Base-by-base conservation (phyloP, 2,797 vertebrate genomes). In the Enteromius anoplus region DNA sequence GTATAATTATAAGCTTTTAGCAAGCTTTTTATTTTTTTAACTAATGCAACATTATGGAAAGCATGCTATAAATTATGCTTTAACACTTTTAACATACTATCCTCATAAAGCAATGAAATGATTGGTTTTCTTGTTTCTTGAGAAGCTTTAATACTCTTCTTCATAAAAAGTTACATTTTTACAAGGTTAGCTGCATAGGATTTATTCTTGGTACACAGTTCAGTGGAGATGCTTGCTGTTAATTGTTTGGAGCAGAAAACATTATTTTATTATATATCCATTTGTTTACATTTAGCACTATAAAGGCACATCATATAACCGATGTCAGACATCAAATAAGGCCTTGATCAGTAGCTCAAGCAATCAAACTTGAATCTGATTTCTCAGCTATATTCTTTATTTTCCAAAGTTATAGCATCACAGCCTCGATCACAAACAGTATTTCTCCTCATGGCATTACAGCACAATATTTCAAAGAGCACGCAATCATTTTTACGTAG, bases 321-420 rank as follows among this genome's bases (percentile, higher is more conserved):
- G 2, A 34, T 2, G 0, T 53, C 80, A 66, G 64, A 65, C 9
- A 49, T 47, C 11, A 75, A 51, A 70, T 68, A 65, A 11, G 3
- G 55, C 49, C 1, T 82, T 83, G 19, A 75, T 83, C 6, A 26
- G 9, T 17, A 32, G 62, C 55, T 82, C 62, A 75, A 81, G 55
- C 0, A 3, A 34, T 64, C 11, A 2, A 23, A 66, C 78, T 26
- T 29, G 0, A 76, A 68, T 82, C 2, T 0, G 0, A 53, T 47
- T 55, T 55, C 73, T 14, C 12, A 15, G 12, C 7, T 76, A 10
- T 71, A 45, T 78, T 64, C 8, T 7, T 34, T 14, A 19, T 47
- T 47, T 34, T 8, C 37, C 53, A 60, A 34, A 60, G 53, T 42
- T 69, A 5, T 49, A 14, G 19, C 34, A 58, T 83, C 51, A 47